Percentiles rank a stretch among this genome's conserved stretches.
Conservation (phyloP, 2,113 vertebrate genomes). For the Orcinus orca region DNA sequence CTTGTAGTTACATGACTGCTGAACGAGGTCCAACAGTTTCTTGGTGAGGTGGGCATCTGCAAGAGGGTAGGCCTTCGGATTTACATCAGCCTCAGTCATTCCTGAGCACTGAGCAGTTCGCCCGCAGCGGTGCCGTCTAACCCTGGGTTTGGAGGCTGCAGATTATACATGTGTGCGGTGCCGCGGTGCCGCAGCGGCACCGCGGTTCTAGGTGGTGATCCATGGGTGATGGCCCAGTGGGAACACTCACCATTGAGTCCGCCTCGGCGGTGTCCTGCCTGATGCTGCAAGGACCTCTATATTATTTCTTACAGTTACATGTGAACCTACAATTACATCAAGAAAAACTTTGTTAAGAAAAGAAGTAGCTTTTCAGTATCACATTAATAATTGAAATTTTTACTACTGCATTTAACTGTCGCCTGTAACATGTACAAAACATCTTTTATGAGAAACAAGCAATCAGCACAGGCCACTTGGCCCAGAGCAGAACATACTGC, state of each 20-base stretch:
- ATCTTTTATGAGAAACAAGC: not conserved
- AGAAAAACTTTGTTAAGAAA: not conserved
- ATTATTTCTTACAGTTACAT: not conserved
- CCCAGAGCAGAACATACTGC: not conserved
- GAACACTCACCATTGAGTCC: not conserved
- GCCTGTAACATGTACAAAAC: not conserved
- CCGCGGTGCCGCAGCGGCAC: not conserved
- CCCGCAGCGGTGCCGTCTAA: not conserved
- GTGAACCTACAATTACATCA: not conserved
- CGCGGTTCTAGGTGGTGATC: not conserved
- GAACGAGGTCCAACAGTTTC: slow-evolving; percentile 96
- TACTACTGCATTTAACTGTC: not conserved
- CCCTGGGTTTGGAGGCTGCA: not conserved
- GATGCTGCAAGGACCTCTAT: not conserved
- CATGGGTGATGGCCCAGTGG: not conserved
- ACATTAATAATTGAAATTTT: not conserved
- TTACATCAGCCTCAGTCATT: slow-evolving; percentile 91
- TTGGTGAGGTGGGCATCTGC: slow-evolving; percentile 97
- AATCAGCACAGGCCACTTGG: not conserved
- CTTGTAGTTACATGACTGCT: slow-evolving; percentile 97
- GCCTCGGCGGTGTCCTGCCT: not conserved
- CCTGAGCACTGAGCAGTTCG: not conserved
- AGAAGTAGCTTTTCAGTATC: not conserved
- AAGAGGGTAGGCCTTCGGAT: slow-evolving; percentile 97
- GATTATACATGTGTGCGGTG: no score